phyloP scores from a whole-genome alignment of 2,113 vertebrate genomes.

The Ariopsis seemanni region DNA sequence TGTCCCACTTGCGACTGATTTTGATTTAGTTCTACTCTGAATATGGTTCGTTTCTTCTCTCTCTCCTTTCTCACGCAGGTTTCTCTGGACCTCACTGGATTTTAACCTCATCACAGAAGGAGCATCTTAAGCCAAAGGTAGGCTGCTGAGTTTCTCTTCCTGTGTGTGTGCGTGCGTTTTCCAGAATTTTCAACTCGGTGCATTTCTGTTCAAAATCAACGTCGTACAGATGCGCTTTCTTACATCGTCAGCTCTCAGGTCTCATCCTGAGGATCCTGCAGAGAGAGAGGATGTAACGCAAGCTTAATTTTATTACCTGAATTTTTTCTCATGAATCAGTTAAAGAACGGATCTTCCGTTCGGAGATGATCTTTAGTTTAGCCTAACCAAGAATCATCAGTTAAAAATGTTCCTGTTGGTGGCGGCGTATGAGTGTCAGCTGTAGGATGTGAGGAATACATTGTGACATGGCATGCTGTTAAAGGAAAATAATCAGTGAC shows the following conservation, averaged over 20 bases:
- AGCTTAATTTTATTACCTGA: not conserved
- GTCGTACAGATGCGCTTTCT: not conserved
- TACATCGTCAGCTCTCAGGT: not conserved
- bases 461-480: not conserved
- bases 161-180: not conserved
- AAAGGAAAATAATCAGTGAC: not conserved
- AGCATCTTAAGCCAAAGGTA: constrained; percentile 42
- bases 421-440: not conserved
- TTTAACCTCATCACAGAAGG: constrained; percentile 7
- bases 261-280: not conserved
- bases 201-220: not conserved
- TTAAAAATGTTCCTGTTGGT: not conserved
- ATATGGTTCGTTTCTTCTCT: constrained; percentile 7
- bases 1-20: not conserved
- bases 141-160: not conserved
- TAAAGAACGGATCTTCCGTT: not conserved
- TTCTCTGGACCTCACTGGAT: not conserved
- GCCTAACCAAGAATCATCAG: not conserved
- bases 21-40: constrained; percentile 25
- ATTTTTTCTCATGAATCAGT: not conserved
- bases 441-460: not conserved
- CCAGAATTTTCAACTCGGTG: not conserved
- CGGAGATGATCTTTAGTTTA: not conserved
- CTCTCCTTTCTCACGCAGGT: constrained; percentile 30
- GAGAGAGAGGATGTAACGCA: not conserved